Evolutionary conservation across 2,888 invertebrate genomes (phyloP).

Genomic region (Lithodes maja): DNA sequence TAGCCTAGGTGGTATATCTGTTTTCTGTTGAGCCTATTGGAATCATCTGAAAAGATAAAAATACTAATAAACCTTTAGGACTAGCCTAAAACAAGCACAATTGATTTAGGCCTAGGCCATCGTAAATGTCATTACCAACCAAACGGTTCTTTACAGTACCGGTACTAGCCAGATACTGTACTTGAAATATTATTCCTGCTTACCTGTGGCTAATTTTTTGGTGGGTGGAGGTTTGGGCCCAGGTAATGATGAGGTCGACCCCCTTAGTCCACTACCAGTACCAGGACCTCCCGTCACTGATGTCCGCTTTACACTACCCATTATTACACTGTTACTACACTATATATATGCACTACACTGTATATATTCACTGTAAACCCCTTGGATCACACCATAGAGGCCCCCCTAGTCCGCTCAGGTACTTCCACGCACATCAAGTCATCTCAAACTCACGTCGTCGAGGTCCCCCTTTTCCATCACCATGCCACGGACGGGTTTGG

Average conservation of each 20-base stretch:
- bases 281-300: conserved; percentile 1
- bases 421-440: background rate
- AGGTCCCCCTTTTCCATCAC: no score
- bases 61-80: no score
- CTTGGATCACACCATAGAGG: background rate
- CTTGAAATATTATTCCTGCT: background rate
- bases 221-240: conserved; percentile 37
- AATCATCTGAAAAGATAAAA: no score
- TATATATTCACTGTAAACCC: background rate
- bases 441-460: background rate
- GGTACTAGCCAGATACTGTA: background rate
- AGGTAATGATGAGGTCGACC: conserved; percentile 29
- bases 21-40: no score
- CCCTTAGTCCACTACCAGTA: background rate
- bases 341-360: background rate
- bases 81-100: no score
- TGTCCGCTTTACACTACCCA: conserved; percentile 47
- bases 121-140: no score
- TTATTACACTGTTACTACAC: background rate
- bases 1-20: no score
- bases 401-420: background rate
- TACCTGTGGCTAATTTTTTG: conserved; percentile 61
- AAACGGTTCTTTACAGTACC: background rate
- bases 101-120: no score
- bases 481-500: no score